Conservation (phyloP, 2,113 vertebrate genomes). For the Gallinago media region DNA sequence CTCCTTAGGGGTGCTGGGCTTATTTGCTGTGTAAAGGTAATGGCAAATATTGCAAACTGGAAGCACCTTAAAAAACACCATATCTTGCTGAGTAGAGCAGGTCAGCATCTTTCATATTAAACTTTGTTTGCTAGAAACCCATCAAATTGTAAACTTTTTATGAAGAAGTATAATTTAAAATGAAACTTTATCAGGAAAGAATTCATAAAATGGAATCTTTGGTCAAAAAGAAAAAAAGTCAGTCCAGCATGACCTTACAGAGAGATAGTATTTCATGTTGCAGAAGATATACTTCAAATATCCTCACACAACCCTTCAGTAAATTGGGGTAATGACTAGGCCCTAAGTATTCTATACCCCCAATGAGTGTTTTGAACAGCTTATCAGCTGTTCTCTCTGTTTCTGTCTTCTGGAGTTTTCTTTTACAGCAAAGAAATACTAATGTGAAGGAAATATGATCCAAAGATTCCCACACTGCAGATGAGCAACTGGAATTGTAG, state of each 20-base stretch:
- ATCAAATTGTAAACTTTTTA: background rate
- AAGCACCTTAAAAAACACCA: background rate
- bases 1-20: background rate
- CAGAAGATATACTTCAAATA: background rate
- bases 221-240: background rate
- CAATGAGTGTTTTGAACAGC: background rate
- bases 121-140: background rate
- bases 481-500: background rate
- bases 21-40: background rate
- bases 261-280: background rate
- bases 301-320: background rate
- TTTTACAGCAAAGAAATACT: background rate
- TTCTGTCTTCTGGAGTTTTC: background rate
- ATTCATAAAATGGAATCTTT: background rate
- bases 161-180: background rate
- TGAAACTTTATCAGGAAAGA: background rate
- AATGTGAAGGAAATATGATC: background rate
- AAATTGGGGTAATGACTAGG: background rate
- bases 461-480: background rate
- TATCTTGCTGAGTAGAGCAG: background rate
- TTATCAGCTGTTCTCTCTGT: background rate
- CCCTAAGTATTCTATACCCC: background rate
- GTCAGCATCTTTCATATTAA: background rate
- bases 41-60: background rate
- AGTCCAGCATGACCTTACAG: background rate